Percentiles rank a stretch among this genome's conserved stretches.
Evolutionary conservation across 64 coral and sea anemone species (phyloP).

Genomic region (Porites australiensis): DNA sequence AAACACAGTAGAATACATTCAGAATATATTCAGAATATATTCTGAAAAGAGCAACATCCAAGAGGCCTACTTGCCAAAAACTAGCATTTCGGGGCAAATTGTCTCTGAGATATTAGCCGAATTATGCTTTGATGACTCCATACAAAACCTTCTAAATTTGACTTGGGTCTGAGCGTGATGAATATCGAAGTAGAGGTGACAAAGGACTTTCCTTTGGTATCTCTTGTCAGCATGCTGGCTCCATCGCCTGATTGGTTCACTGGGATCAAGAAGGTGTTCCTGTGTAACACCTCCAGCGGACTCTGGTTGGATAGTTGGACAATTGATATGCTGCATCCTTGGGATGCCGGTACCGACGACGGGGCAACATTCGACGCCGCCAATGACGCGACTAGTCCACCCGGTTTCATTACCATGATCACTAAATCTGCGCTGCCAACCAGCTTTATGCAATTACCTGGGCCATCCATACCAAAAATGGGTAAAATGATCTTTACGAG

Average conservation of each 20-base stretch:
- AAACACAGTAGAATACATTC: too few relatives aligned
- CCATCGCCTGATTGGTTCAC: conserved; percentile 70
- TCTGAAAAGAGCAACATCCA: too few relatives aligned
- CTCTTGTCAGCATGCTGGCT: conserved; percentile 45
- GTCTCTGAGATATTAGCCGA: too few relatives aligned
- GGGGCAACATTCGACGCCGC: background rate
- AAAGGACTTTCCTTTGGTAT: conserved; percentile 31
- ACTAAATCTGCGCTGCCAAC: background rate
- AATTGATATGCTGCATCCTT: background rate
- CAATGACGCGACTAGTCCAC: background rate
- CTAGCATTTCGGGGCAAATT: too few relatives aligned
- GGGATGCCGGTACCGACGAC: conserved; percentile 47
- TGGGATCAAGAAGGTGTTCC: background rate
- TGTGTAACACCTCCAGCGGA: background rate
- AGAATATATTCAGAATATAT: too few relatives aligned
- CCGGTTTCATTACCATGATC: background rate
- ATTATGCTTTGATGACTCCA: too few relatives aligned
- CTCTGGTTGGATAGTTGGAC: background rate
- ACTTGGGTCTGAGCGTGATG: too few relatives aligned
- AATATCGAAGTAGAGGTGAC: background rate
- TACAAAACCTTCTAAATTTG: too few relatives aligned
- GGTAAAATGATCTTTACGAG: conserved; percentile 2
- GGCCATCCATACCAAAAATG: background rate
- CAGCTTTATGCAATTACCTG: background rate
- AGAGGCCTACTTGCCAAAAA: too few relatives aligned